Conservation (phyloP, 2,888 invertebrate genomes). For the Meganola albula region DNA sequence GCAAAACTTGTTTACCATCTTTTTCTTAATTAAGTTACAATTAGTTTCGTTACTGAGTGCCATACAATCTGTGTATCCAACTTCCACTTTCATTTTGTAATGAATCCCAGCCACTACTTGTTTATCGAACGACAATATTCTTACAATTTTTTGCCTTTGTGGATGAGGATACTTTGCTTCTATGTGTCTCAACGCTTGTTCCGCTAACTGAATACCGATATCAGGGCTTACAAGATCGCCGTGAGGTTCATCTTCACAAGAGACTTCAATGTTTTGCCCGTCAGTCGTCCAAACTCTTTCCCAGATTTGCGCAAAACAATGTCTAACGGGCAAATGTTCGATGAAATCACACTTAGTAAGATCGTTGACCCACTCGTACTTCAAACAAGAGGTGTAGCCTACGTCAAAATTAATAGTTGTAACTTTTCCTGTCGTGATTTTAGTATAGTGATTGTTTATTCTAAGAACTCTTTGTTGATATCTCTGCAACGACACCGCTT, state of each 20-base stretch:
- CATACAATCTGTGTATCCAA: constrained; percentile 56
- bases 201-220: constrained; percentile 47
- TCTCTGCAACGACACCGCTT: constrained; percentile 49
- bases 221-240: constrained; percentile 51
- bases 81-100: constrained; percentile 63
- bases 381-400: constrained; percentile 60
- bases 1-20: constrained; percentile 51
- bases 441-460: constrained; percentile 52
- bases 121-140: constrained; percentile 61
- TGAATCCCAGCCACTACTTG: constrained; percentile 63
- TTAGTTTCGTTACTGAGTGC: constrained; percentile 48
- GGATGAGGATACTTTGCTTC: constrained; percentile 66
- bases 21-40: constrained; percentile 40
- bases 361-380: constrained; percentile 59
- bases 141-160: constrained; percentile 53
- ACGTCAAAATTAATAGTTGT: constrained; percentile 64
- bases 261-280: constrained; percentile 51
- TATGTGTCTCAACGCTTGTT: constrained; percentile 56
- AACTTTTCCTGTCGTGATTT: constrained; percentile 50
- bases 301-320: constrained; percentile 52
- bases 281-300: constrained; percentile 56
- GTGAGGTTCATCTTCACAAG: constrained; percentile 53
- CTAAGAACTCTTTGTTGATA: constrained; percentile 56
- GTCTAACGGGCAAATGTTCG: constrained; percentile 55
- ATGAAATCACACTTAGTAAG: constrained; percentile 51